Evolutionary conservation across 2,888 invertebrate species (phyloP), one percentile per base, ranked within the genome.

Genomic region (Pecten maximus): DNA sequence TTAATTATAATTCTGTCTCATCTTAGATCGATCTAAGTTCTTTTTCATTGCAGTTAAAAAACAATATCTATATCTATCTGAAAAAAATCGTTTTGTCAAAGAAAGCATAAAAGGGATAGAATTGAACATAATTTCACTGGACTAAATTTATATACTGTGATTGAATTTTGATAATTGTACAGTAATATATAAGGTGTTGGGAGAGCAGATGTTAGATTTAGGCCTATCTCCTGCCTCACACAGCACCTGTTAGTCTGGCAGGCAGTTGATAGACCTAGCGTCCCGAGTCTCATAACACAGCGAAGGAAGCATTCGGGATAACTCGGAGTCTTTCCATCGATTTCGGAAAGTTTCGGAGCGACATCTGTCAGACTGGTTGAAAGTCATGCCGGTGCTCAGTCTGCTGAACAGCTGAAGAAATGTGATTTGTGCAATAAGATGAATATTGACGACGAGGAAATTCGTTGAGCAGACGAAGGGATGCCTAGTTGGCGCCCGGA

Each of bases 401-500:
- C 10, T 74, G 74, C 16, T 35, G 10, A 35, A 74, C 10, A 35
- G 74, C 16, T 35, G 10, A 35, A 74, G 35, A 74, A 74, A 74
- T 74, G 74, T 74, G 74, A 74, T 74, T 74, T 74, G 74, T 74
- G 4, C 74, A 28, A 15, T 74, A 74, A 35, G 74, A 74, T 74
- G 74, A 74, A 74, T 35, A 10, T 23, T 74, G 74, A 74, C 35
- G 74, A 74, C 74, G 74, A 74, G 35, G 74, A 74, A 74, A 74
- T 74, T 74, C 28, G 74, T 35, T 74, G 74, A 74, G 74, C 74
- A 74, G 74, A 74, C 74, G 74, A 74, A 28, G 74, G 74, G 74
- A 93, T 93, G 93, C 93, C 93, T 50, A 91, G 92, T 87, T 93
- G 93, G 93, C 91, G 91, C 60, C 93, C 93, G 4, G 93, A 93